These are phyloP conservation scores for Upupa epops DNA, from an alignment of 2,113 vertebrate species.

Conservation along the genomic window DNA sequence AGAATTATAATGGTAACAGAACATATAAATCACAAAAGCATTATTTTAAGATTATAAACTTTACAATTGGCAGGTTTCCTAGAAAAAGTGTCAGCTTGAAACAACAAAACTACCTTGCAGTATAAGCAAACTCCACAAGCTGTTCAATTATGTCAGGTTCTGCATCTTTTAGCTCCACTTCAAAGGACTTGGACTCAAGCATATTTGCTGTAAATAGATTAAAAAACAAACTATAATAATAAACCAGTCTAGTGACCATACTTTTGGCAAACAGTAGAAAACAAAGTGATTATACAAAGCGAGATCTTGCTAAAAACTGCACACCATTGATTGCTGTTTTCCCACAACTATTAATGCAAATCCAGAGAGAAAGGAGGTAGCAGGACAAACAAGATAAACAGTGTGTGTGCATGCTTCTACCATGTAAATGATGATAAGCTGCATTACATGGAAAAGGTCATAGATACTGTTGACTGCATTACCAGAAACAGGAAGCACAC, in stretches of 20 bases:
- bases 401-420: too few relatives aligned
- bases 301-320: background rate
- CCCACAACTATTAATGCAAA: background rate
- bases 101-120: slow-evolving; percentile 83
- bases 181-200: slow-evolving; percentile 95
- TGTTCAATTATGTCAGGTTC: slow-evolving; percentile 96
- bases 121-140: slow-evolving; percentile 96
- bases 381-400: background rate
- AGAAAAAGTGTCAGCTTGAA: background rate
- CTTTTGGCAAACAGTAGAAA: background rate
- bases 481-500: background rate
- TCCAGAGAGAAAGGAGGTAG: background rate
- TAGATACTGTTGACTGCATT: background rate
- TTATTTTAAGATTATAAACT: background rate
- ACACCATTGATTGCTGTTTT: background rate
- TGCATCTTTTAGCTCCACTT: slow-evolving; percentile 94
- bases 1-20: background rate
- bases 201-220: slow-evolving; percentile 85
- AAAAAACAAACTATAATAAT: slow-evolving; percentile 21
- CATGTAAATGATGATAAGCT: background rate
- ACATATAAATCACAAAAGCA: background rate
- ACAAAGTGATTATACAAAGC: background rate
- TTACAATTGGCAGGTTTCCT: background rate
- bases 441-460: background rate
- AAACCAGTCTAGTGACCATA: background rate